phyloP scores from a whole-genome alignment of 1,140 invertebrate species.

The Camponotus floridanus region DNA sequence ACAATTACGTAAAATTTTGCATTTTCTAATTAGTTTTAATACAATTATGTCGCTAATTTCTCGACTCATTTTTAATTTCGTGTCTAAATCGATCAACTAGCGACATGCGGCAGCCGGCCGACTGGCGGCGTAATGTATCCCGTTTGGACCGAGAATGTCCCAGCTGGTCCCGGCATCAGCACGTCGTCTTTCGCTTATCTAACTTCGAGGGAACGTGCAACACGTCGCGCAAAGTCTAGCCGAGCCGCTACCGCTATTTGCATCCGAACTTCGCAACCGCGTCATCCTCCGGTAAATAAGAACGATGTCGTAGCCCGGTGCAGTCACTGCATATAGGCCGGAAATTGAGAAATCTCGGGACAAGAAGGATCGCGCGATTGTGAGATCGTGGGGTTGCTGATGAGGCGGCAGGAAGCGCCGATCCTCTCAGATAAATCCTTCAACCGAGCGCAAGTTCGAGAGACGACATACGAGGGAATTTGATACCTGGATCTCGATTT shows the following conservation, averaged over 20 bases:
- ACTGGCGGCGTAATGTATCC: constrained; percentile 6
- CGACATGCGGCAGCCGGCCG: neutral
- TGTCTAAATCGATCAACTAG: neutral
- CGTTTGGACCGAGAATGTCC: neutral
- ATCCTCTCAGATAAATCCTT: constrained; percentile 50
- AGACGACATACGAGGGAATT: constrained; percentile 33
- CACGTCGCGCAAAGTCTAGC: neutral
- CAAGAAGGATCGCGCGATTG: constrained; percentile 17
- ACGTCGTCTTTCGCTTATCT: constrained; percentile 49
- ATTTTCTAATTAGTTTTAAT: neutral
- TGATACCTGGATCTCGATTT: constrained; percentile 38
- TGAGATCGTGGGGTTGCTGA: neutral
- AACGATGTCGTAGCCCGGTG: constrained; percentile 20
- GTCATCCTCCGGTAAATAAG: constrained; percentile 32
- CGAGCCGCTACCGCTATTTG: constrained; percentile 21
- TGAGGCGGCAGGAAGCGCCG: constrained; percentile 44
- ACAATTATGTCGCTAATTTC: neutral
- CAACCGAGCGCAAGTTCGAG: constrained; percentile 4
- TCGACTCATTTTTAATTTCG: constrained; percentile 22
- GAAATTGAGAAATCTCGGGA: constrained; percentile 10
- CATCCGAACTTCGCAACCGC: constrained; percentile 9
- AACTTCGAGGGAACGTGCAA: constrained; percentile 29
- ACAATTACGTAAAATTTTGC: neutral
- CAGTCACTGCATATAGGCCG: constrained; percentile 6
- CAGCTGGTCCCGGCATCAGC: constrained; percentile 42